Percentiles rank a stretch among this genome's conserved stretches.
phyloP scores from a whole-genome alignment of 2,888 invertebrate genomes.

The Cantharis rustica region DNA sequence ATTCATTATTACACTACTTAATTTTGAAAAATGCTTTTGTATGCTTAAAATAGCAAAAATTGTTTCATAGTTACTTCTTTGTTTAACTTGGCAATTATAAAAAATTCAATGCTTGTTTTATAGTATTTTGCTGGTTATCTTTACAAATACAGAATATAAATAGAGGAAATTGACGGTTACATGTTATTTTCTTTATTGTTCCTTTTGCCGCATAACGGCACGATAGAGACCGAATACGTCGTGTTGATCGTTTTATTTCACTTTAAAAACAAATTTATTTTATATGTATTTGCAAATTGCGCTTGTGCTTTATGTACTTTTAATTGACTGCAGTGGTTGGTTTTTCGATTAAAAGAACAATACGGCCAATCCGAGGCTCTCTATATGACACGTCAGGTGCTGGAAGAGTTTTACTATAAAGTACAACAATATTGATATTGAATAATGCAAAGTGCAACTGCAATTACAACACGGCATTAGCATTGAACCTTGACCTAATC shows the following conservation, averaged over 20 bases:
- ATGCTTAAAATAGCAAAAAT: background rate
- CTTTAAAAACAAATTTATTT: background rate
- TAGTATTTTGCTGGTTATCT: background rate
- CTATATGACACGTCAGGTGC: background rate
- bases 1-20: background rate
- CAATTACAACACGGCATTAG: conserved; percentile 48
- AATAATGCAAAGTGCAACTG: conserved; percentile 47
- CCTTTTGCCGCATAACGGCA: background rate
- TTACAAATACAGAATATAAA: background rate
- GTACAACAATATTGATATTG: background rate
- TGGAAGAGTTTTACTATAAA: background rate
- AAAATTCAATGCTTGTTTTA: background rate
- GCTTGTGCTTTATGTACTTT: background rate
- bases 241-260: background rate
- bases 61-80: background rate
- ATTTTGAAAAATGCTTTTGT: background rate
- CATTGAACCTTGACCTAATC: conserved; percentile 53
- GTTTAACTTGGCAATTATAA: background rate
- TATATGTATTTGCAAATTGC: background rate
- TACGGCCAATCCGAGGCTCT: background rate
- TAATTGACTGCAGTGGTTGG: background rate
- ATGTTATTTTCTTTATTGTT: background rate
- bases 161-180: background rate
- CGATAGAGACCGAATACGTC: conserved; percentile 7
- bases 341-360: background rate